phyloP scores from a whole-genome alignment of 2,888 invertebrate genomes.

The Serripes groenlandicus region DNA sequence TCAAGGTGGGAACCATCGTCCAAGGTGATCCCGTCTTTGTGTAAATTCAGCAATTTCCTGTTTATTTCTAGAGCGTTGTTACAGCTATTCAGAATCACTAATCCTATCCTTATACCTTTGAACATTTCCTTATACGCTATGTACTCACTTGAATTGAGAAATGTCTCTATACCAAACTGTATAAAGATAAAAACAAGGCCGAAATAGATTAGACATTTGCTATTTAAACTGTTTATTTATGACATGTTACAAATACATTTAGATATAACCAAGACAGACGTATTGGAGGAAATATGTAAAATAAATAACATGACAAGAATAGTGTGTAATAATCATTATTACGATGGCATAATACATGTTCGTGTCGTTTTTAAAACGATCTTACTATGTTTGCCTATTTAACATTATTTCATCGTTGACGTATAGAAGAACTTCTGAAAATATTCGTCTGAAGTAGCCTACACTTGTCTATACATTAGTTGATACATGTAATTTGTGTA shows the following conservation, averaged over 20 bases:
- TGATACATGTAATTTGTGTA: no score
- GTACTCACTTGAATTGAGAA: not conserved
- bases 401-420: no score
- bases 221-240: not conserved
- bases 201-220: not conserved
- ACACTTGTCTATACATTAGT: no score
- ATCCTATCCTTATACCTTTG: not conserved
- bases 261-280: not conserved
- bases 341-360: not conserved
- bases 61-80: not conserved
- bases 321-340: not conserved
- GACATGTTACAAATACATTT: not conserved
- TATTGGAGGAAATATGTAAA: not conserved
- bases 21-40: not conserved
- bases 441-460: no score
- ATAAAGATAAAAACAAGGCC: not conserved
- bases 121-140: not conserved
- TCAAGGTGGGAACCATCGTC: not conserved
- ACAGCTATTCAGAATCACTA: not conserved
- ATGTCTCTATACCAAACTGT: not conserved
- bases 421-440: no score
- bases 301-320: not conserved
- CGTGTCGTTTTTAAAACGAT: no score
- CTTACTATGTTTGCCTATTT: no score
- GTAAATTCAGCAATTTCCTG: not conserved